These are phyloP conservation scores for Erythrocebus patas DNA, from an alignment of 2,113 vertebrate genomes.

Conservation along the genomic window DNA sequence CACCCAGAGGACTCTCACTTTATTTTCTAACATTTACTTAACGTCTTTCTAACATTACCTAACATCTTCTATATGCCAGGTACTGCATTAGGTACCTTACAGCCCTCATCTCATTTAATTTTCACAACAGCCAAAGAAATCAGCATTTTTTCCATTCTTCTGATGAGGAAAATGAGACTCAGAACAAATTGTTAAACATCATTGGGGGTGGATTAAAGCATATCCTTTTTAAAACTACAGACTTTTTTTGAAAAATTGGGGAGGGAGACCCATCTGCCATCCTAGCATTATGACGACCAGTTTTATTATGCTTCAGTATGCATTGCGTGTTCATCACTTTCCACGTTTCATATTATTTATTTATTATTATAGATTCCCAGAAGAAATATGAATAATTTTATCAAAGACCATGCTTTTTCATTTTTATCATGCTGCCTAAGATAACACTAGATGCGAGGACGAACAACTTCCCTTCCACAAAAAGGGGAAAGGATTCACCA, in stretches of 20 bases:
- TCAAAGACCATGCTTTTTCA: neutral
- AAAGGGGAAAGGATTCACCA: neutral
- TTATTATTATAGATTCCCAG: slow-evolving; percentile 1
- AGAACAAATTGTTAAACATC: neutral
- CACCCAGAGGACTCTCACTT: neutral
- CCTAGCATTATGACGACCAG: neutral
- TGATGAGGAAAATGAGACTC: slow-evolving; percentile 31
- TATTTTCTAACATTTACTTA: neutral
- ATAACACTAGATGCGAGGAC: neutral
- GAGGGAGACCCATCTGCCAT: neutral
- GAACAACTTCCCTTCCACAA: neutral
- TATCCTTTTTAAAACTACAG: neutral
- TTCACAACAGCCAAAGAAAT: slow-evolving; percentile 5
- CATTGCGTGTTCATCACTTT: neutral
- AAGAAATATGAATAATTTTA: neutral
- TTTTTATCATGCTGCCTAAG: neutral
- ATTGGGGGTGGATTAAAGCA: slow-evolving; percentile 1
- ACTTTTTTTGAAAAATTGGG: neutral
- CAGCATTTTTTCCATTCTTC: neutral
- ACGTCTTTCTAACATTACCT: neutral
- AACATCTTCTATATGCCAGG: neutral
- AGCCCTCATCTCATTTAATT: slow-evolving; percentile 34
- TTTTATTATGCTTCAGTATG: slow-evolving; percentile 21
- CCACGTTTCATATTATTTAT: neutral
- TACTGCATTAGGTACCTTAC: neutral